Base-by-base conservation (phyloP, 2,797 vertebrate species). In the Bovichtus variegatus region DNA sequence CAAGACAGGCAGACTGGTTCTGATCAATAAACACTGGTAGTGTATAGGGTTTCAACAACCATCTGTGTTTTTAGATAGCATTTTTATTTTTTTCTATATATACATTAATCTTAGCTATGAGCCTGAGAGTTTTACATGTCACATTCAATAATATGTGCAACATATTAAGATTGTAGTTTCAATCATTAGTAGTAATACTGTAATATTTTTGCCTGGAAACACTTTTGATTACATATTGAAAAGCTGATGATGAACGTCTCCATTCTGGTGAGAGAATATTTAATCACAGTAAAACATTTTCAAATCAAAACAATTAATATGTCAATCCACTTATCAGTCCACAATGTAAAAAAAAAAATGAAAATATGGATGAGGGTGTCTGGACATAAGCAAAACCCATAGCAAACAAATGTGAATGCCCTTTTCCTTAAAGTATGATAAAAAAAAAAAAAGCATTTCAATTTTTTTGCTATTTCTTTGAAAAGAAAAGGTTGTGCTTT, bases 11-110 rank as follows among this genome's bases (percentile, higher is more conserved):
- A 62, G 83, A 29, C 78, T 55, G 68, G 38, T 50, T 63, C 54
- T 87, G 83, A 91, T 91, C 90, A 91, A 92, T 92, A 91, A 84
- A 88, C 80, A 77, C 81, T 49, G 47, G 62, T 78, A 41, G 82
- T 43, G 60, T 82, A 71, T 86, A 63, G 13, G 51, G 66, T 86
- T 87, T 88, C 82, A 78, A 74, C 83, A 68, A 53, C 23, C 57
- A 62, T 68, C 49, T 50, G 58, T 47, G 31, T 60, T 68, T 58
- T 71, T 51, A 19, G 3, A 54, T 16, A 7, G n/a, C 16, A 8
- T 36, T 25, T 15, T 38, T 18, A 31, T 43, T 47, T 57, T 49
- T 53, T 34, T 8, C n/a, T n/a, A n/a, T 19, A 36, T 38, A n/a
- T 31, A 12, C 8, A n/a, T 12, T 27, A 1, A 61, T 46, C 6